A percentile compares a stretch with the other conserved stretches of the same genome.
Evolutionary conservation across 2,113 vertebrate species (phyloP).

Genomic region (Eurystomus gularis): DNA sequence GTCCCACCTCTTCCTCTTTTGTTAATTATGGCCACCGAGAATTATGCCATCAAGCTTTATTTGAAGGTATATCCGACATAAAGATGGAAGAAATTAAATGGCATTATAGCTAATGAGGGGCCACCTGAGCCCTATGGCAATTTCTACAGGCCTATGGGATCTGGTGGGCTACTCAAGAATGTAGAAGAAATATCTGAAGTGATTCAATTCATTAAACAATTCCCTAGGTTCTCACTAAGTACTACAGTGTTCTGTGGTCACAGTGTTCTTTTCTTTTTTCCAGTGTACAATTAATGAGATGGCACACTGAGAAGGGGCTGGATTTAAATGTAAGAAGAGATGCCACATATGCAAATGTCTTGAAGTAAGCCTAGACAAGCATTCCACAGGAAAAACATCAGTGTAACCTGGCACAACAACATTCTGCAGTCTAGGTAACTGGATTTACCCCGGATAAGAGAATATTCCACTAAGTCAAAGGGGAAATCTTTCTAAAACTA

Average conservation of each 20-base stretch:
- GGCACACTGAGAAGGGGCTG: conserved; percentile 5
- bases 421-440: neutral
- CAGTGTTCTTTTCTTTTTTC: neutral
- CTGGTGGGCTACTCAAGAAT: conserved; percentile 40
- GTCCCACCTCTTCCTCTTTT: neutral
- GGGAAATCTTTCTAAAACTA: neutral
- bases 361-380: neutral
- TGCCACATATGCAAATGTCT: neutral
- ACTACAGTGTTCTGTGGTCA: neutral
- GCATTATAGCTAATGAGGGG: conserved; percentile 42
- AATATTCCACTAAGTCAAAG: neutral
- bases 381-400: neutral
- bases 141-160: conserved; percentile 20
- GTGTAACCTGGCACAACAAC: neutral
- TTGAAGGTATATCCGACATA: conserved; percentile 14
- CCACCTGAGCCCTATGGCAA: conserved; percentile 47
- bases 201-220: conserved; percentile 52
- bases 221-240: conserved; percentile 39
- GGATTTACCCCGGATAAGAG: neutral
- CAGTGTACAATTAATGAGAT: conserved; percentile 29
- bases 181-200: conserved; percentile 42
- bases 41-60: conserved; percentile 21
- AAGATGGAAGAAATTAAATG: conserved; percentile 51
- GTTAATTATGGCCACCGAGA: neutral
- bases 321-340: conserved; percentile 22